Base-by-base conservation (phyloP, 2,888 invertebrate species). In the Notodonta ziczac region DNA sequence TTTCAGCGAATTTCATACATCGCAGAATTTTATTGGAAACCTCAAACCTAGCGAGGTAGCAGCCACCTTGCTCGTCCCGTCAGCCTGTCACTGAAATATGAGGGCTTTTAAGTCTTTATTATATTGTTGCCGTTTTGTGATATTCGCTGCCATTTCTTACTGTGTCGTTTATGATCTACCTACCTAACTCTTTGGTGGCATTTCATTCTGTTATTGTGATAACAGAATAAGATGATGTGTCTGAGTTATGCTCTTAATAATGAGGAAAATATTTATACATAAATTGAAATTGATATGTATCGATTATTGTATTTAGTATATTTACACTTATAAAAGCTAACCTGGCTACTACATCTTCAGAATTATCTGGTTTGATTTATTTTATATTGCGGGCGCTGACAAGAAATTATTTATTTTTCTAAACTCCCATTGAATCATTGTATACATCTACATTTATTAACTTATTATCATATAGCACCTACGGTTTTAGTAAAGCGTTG, bases 1-100 rank as follows among this genome's bases (percentile, higher is more conserved):
- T 87, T 88, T 77, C 83, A 83, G 76, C 77, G 81, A 85, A 85
- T 87, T 88, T 86, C 83, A 84, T 85, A 86, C 82, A 82, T 82
- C 78, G 80, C 67, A 69, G 74, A 81, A 80, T 86, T 87, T 87
- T 87, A 89, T 89, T 87, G 85, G 76, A 82, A 84, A 84, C 77
- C 78, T 86, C 79, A 82, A 84, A 84, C 77, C 78, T 86, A 79
- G 80, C 80, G 83, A 81, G 69, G 66, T 64, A 67, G 63, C 83
- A 80, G 80, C 74, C 72, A 70, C 68, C 67, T 60, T 56, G 61
- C 60, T 58, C 62, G 61, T 42, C 59, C 58, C 50, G 59, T 57
- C 54, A 63, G 39, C 59, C 58, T 48, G 59, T 57, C 54, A 63
- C 69, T 70, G 72, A 74, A 73, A 72, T 72, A 70, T 67, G 70